Evolutionary conservation across 2,113 vertebrate genomes (phyloP).

Genomic region (Hypocryptadius cinnamomeus): DNA sequence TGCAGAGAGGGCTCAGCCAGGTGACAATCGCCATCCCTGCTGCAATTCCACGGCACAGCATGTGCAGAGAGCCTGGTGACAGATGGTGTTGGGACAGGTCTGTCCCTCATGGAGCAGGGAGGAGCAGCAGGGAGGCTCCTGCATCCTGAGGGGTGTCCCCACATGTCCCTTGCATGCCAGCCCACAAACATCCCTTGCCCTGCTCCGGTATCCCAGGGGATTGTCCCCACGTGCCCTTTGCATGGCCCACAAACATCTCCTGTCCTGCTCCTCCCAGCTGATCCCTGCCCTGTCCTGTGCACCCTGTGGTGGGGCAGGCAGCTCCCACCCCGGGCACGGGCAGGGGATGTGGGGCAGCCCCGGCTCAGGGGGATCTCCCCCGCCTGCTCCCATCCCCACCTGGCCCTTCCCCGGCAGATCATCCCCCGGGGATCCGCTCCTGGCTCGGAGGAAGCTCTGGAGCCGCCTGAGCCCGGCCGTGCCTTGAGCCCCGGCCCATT

Average conservation of each 20-base stretch:
- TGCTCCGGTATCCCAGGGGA: not conserved
- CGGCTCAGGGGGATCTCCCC: not conserved
- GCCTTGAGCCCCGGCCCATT: not conserved
- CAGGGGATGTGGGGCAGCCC: no score
- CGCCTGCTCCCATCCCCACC: not conserved
- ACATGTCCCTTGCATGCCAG: no score
- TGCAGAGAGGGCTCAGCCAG: not conserved
- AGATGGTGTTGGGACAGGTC: not conserved
- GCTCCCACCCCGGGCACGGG: not conserved
- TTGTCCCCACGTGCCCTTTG: not conserved
- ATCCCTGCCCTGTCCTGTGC: not conserved
- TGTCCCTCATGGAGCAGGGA: not conserved
- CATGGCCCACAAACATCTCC: no score
- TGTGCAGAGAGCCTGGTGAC: fast-evolving
- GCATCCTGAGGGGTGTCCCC: not conserved
- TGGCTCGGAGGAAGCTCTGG: not conserved
- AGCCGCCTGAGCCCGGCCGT: not conserved
- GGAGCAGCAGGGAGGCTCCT: not conserved
- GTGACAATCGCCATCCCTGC: not conserved
- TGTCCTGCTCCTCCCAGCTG: not conserved
- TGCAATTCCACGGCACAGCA: not conserved
- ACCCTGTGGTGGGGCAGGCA: not conserved
- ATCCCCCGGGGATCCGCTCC: not conserved
- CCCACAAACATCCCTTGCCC: not conserved
- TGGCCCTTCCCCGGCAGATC: not conserved